phyloP scores from a whole-genome alignment of 1,140 invertebrate species.

The Carposina sasakii region DNA sequence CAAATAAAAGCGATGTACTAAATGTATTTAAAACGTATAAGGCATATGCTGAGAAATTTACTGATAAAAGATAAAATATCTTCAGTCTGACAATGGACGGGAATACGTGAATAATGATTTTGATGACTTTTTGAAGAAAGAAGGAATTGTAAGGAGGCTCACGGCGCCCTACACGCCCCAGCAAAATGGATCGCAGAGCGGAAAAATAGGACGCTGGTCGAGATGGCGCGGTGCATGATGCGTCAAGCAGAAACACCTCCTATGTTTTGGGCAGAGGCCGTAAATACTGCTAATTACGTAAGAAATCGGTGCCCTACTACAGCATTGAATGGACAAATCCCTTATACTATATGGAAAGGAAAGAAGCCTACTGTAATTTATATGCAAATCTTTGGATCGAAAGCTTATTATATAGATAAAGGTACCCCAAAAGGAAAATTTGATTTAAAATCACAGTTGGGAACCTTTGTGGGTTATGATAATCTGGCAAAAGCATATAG shows the following conservation, averaged over 20 bases:
- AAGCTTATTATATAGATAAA: neutral
- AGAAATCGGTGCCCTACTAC: conserved; percentile 7
- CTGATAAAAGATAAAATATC: conserved; percentile 4
- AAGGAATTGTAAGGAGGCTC: conserved; percentile 13
- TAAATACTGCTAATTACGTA: conserved; percentile 33
- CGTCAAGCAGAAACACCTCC: conserved; percentile 36
- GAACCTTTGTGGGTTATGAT: neutral
- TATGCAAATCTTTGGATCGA: neutral
- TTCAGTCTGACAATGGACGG: conserved; percentile 13
- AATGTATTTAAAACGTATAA: conserved; percentile 33
- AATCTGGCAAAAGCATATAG: conserved; percentile 1
- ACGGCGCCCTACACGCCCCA: conserved; percentile 47
- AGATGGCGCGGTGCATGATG: conserved; percentile 55
- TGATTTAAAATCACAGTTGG: neutral
- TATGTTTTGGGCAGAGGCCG: conserved; percentile 65
- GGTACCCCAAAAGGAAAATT: neutral
- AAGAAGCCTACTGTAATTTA: conserved; percentile 9
- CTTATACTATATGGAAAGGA: conserved; percentile 8
- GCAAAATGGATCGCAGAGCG: conserved; percentile 59
- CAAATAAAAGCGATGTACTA: conserved; percentile 46
- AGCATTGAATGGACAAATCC: conserved; percentile 1
- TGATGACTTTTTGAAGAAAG: neutral
- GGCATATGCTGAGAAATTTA: neutral
- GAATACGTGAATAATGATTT: conserved; percentile 12
- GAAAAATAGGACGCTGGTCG: conserved; percentile 54